These are phyloP conservation scores for Hirtodrosophila duncani DNA, from an alignment of 2,888 invertebrate species.

Conservation along the genomic window DNA sequence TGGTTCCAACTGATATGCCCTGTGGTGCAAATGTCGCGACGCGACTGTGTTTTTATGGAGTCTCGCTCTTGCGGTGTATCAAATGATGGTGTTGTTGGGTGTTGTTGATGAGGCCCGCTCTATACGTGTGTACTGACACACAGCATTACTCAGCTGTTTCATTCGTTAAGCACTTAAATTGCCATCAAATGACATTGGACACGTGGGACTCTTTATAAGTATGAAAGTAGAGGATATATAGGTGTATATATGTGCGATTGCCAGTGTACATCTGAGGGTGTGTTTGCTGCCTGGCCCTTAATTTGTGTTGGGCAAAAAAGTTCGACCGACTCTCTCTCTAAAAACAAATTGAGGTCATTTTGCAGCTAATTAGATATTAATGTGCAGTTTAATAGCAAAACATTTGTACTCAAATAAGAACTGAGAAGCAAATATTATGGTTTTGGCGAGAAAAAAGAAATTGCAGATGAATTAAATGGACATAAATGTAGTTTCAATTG, in stretches of 20 bases:
- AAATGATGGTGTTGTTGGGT: conserved; percentile 41
- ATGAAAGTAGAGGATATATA: too few relatives aligned
- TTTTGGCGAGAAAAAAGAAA: background rate
- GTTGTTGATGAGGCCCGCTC: conserved; percentile 39
- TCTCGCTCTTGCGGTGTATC: conserved; percentile 14
- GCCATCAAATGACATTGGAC: conserved; percentile 59
- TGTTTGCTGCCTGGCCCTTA: conserved; percentile 1
- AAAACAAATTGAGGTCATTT: conserved; percentile 30
- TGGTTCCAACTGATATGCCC: conserved; percentile 27
- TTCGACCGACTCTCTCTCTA: conserved; percentile 1
- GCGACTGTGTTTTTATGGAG: conserved; percentile 15
- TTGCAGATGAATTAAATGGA: background rate
- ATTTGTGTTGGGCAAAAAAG: background rate
- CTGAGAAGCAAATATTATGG: too few relatives aligned
- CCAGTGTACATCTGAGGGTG: too few relatives aligned
- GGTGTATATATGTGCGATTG: too few relatives aligned
- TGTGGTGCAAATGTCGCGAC: conserved; percentile 43
- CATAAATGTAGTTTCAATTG: too few relatives aligned
- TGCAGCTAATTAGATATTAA: conserved; percentile 50
- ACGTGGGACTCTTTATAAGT: conserved; percentile 36
- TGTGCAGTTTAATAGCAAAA: conserved; percentile 8
- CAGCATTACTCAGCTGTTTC: conserved; percentile 39
- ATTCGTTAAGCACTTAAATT: conserved; percentile 53
- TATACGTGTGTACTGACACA: too few relatives aligned
- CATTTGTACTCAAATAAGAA: background rate